Conservation (phyloP, 1,140 invertebrate genomes). For the Eumaeus atala region DNA sequence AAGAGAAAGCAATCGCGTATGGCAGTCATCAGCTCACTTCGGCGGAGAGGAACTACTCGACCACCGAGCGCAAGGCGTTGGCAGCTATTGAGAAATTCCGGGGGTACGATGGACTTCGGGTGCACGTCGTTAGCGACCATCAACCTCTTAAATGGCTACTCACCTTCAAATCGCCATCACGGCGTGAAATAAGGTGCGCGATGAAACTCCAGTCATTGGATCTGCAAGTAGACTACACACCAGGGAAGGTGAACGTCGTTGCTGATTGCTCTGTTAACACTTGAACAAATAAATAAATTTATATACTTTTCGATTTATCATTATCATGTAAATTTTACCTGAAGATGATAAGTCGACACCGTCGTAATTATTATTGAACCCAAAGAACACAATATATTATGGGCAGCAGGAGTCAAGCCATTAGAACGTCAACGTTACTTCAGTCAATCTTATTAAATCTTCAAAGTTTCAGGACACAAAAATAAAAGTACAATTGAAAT, state of each 20-base stretch:
- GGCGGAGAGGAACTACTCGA: slow-evolving; percentile 60
- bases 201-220: slow-evolving; percentile 16
- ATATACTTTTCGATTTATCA: no score
- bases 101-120: slow-evolving; percentile 10
- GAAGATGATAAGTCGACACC: no score
- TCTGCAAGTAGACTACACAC: slow-evolving; percentile 19
- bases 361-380: no score
- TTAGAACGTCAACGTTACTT: no score
- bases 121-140: slow-evolving; percentile 11
- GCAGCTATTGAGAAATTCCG: slow-evolving; percentile 10
- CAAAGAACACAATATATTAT: no score
- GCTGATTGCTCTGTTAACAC: no score
- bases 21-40: slow-evolving; percentile 43
- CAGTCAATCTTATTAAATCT: no score
- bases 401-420: no score
- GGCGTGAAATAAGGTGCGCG: slow-evolving; percentile 15
- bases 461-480: no score
- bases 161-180: slow-evolving; percentile 14
- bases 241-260: slow-evolving; percentile 20
- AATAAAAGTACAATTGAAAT: no score
- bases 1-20: slow-evolving; percentile 36
- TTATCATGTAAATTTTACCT: no score
- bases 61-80: slow-evolving; percentile 16
- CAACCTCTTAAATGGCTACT: slow-evolving; percentile 19
- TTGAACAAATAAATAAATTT: no score